Evolutionary conservation across 2,113 vertebrate genomes (phyloP).

Genomic region (Odocoileus hemionus): DNA sequence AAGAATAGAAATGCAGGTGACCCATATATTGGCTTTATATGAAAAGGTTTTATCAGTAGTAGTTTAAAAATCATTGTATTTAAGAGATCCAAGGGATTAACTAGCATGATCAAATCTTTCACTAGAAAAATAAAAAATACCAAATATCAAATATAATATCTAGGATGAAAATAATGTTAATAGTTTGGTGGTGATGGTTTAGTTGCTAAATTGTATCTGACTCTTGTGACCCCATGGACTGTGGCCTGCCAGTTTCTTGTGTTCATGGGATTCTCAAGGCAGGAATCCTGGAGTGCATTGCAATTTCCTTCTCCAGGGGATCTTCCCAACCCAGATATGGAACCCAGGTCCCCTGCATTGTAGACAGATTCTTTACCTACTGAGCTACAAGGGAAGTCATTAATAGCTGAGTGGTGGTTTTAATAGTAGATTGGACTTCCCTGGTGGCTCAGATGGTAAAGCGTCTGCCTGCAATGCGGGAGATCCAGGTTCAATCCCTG

Average conservation of each 20-base stretch:
- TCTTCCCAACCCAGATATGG: neutral
- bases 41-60: neutral
- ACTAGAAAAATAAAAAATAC: neutral
- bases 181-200: neutral
- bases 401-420: neutral
- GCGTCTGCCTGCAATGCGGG: neutral
- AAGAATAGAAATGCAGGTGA: neutral
- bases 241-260: neutral
- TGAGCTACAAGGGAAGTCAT: neutral
- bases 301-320: neutral
- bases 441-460: neutral
- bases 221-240: neutral
- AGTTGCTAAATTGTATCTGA: neutral
- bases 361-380: neutral
- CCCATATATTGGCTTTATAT: neutral
- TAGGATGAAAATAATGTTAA: neutral
- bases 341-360: neutral
- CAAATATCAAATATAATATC: neutral
- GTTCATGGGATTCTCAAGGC: neutral
- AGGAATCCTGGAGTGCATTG: neutral
- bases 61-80: neutral
- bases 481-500: neutral
- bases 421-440: neutral
- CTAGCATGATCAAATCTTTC: neutral
- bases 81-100: neutral